phyloP scores from a whole-genome alignment of 2,888 invertebrate genomes.

The Mesochorus sp. region DNA sequence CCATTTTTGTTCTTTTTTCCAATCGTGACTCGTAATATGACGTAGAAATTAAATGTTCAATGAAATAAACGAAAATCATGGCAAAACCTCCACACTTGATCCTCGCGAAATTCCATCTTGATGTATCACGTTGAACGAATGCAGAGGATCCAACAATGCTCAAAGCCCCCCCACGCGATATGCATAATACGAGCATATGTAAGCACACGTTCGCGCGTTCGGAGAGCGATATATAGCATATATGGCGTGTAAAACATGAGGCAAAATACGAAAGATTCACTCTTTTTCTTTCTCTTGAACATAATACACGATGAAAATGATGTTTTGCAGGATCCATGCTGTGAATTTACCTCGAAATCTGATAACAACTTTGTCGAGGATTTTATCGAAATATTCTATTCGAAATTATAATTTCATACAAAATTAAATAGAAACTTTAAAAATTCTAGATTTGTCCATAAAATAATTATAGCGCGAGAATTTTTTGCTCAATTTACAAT shows the following conservation, averaged over 20 bases:
- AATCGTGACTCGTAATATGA: too few relatives aligned
- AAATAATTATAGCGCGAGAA: too few relatives aligned
- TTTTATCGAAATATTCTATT: background rate
- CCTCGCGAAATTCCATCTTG: conserved; percentile 43
- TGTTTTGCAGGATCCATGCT: background rate
- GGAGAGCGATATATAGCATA: background rate
- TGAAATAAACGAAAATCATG: conserved; percentile 9
- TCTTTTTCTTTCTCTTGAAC: conserved; percentile 7
- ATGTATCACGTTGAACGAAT: conserved; percentile 38
- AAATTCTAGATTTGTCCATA: too few relatives aligned
- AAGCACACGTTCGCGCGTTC: conserved; percentile 44
- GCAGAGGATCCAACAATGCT: conserved; percentile 41
- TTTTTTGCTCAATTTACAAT: too few relatives aligned
- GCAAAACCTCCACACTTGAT: conserved; percentile 2
- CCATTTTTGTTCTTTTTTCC: too few relatives aligned
- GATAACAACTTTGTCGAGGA: background rate
- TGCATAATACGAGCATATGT: conserved; percentile 57
- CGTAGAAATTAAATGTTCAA: background rate
- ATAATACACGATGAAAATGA: conserved; percentile 13
- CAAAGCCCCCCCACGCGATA: conserved; percentile 45
- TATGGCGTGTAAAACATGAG: background rate
- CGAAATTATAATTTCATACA: background rate
- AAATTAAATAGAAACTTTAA: too few relatives aligned
- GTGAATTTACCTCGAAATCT: background rate
- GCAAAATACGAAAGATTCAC: conserved; percentile 15